Evolutionary conservation across 2,113 vertebrate species (phyloP).

Genomic region (Caracal caracal): DNA sequence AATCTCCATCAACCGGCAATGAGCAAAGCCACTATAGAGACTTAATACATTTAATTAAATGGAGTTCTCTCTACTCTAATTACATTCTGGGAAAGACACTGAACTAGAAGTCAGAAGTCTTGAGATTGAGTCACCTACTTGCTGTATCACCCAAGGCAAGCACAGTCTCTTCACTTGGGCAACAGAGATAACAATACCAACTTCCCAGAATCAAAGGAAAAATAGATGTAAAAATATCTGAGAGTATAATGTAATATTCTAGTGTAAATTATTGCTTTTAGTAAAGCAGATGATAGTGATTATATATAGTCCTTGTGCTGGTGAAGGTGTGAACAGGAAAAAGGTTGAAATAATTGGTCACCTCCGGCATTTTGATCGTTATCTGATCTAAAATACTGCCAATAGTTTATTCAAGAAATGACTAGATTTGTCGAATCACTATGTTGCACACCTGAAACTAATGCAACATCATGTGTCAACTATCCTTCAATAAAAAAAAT

Average conservation of each 20-base stretch:
- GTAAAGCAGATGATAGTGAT: neutral
- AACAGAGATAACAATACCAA: neutral
- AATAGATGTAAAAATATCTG: neutral
- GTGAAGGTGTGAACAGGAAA: neutral
- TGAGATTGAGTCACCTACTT: neutral
- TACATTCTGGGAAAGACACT: neutral
- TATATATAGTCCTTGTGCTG: neutral
- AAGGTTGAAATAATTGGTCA: neutral
- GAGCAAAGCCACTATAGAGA: neutral
- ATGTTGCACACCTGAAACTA: neutral
- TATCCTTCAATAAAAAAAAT: neutral
- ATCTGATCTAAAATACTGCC: neutral
- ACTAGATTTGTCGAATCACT: neutral
- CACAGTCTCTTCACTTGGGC: neutral
- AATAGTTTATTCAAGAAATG: neutral
- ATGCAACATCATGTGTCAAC: neutral
- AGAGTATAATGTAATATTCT: neutral
- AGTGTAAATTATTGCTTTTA: neutral
- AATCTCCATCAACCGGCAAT: neutral
- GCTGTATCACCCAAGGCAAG: neutral
- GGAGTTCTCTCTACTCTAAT: neutral
- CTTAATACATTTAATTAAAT: neutral
- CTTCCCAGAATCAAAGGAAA: slow-evolving; percentile 9
- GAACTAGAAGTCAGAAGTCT: neutral
- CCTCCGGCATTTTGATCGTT: neutral